Evolutionary conservation across 1,140 invertebrate species (phyloP), one percentile per base, ranked within the genome.

Genomic region (Pseudomyrmex pallidus): DNA sequence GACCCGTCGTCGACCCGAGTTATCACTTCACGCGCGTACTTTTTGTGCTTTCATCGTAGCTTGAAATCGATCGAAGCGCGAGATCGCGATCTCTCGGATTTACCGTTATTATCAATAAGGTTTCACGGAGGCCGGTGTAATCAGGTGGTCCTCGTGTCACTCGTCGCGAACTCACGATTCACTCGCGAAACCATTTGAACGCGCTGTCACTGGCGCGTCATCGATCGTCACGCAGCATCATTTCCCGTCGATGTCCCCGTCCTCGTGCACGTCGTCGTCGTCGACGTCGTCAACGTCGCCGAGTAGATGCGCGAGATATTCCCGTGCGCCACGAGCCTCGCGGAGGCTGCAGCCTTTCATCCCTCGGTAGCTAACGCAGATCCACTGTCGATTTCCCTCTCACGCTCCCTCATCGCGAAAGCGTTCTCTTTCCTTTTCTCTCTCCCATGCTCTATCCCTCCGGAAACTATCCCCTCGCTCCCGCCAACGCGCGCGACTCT

Each of bases 321-420:
- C 54, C 22, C 66, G n/a, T 72, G 66, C 66, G 56, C 54, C 22
- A 61, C 52, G 46, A 80, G 44, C 15, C 44, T 50, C 54, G 20
- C 76, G 66, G 54, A 80, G 44, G 56, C 67, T 48, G 74, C 63
- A 57, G 44, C 76, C 76, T 80, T 80, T 80, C 76, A 80, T 80
- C 76, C 63, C 76, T 80, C 76, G 66, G 57, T 70, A 80, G 66
- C 76, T 72, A 80, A 72, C 76, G 76, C 76, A 56, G 76, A 80
- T 80, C 76, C 76, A 80, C 76, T 80, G 76, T 80, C 76, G 76
- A 80, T 84, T 78, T 64, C 48, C 74, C 62, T 54, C 73, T 67
- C 64, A 17, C 44, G 1, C 54, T 44, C 17, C 44, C 22, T 48
- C 57, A 76, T 54, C 20, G 35, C 56, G 48, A 46, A n/a, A 35